phyloP scores from a whole-genome alignment of 2,888 invertebrate species.

The Lycia hirtaria region DNA sequence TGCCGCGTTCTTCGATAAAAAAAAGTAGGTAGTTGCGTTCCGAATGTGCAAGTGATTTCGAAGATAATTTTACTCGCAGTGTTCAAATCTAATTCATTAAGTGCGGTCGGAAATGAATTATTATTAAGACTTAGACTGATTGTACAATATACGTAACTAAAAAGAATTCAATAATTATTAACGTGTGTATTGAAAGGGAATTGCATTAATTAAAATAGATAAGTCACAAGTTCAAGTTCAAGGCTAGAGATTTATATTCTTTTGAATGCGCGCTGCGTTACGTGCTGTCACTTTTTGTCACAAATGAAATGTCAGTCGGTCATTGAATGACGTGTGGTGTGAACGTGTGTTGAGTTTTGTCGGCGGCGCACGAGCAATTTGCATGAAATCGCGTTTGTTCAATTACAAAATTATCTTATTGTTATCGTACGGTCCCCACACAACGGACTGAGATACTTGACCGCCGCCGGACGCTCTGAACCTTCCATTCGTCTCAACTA shows the following conservation, averaged over 20 bases:
- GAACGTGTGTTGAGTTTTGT: conserved; percentile 66
- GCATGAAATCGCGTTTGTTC: conserved; percentile 78
- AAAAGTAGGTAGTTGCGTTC: conserved; percentile 50
- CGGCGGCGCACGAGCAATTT: conserved; percentile 69
- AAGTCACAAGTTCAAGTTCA: conserved; percentile 69
- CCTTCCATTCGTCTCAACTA: conserved; percentile 54
- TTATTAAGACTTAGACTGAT: background rate
- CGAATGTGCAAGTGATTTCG: conserved; percentile 37
- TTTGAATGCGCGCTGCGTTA: conserved; percentile 53
- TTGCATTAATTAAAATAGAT: conserved; percentile 31
- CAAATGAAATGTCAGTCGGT: conserved; percentile 66
- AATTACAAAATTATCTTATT: conserved; percentile 76
- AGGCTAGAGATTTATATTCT: conserved; percentile 52
- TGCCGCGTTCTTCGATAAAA: conserved; percentile 50
- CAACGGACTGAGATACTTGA: conserved; percentile 60
- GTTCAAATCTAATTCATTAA: background rate
- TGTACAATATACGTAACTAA: background rate
- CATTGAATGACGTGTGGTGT: conserved; percentile 66
- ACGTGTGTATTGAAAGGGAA: conserved; percentile 5
- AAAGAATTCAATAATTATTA: background rate
- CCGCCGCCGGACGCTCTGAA: conserved; percentile 60
- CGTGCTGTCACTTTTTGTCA: conserved; percentile 61
- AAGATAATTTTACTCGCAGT: conserved; percentile 8
- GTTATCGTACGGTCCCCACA: conserved; percentile 59
- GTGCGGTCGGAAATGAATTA: background rate